Percentiles rank a stretch among this genome's conserved stretches.
phyloP scores from a whole-genome alignment of 1,140 invertebrate species.

The honey bee (Apis mellifera) region DNA sequence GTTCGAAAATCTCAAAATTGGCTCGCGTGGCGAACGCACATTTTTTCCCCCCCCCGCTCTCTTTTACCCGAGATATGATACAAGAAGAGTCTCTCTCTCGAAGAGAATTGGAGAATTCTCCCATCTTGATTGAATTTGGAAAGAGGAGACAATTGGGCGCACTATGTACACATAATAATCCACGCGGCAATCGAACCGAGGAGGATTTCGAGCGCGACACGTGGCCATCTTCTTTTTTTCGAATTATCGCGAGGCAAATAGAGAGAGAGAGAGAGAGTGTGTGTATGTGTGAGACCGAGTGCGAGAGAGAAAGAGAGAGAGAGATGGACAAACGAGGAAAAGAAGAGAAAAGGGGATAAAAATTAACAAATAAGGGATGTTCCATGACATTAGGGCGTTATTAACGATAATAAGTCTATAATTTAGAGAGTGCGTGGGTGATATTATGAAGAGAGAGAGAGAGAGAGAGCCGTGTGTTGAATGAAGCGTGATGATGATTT shows the following conservation, averaged over 20 bases:
- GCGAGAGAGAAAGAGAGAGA: constrained; percentile 48
- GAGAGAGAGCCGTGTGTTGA: constrained; percentile 18
- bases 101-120: no score
- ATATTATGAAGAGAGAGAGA: constrained; percentile 37
- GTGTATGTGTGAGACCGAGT: neutral
- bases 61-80: neutral
- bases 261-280: constrained; percentile 44
- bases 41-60: constrained; percentile 5
- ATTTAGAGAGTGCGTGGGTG: constrained; percentile 61
- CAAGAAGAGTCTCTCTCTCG: no score
- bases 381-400: constrained; percentile 75
- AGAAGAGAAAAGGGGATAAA: constrained; percentile 37
- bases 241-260: constrained; percentile 16
- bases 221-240: constrained; percentile 7
- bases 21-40: constrained; percentile 20
- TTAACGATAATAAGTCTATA: constrained; percentile 46
- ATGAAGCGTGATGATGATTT: constrained; percentile 12
- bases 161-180: neutral
- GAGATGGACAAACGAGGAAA: constrained; percentile 14
- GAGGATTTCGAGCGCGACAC: neutral
- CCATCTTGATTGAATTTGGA: no score
- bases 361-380: constrained; percentile 64
- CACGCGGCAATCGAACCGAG: neutral
- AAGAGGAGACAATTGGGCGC: neutral
- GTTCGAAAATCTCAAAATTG: neutral